Conservation (phyloP, 2,113 vertebrate genomes). For the Protobothrops mucrosquamatus region DNA sequence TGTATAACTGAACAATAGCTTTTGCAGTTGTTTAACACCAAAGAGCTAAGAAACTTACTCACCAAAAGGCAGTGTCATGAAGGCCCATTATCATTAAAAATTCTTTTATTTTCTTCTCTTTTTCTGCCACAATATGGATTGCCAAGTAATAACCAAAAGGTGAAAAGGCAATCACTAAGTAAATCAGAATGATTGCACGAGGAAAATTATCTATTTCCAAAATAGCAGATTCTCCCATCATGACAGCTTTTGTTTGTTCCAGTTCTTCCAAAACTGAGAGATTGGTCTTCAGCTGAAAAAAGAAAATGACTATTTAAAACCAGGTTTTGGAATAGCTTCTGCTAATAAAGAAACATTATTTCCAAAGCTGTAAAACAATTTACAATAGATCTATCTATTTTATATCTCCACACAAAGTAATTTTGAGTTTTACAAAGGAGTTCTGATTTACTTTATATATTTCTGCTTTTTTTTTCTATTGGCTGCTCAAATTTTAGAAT, state of each 20-base stretch:
- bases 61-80: slow-evolving; percentile 93
- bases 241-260: slow-evolving; percentile 73
- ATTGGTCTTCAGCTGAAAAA: slow-evolving; percentile 86
- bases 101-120: slow-evolving; percentile 92
- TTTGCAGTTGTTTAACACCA: fast-evolving
- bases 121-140: slow-evolving; percentile 94
- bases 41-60: fast-evolving
- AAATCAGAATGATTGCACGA: slow-evolving; percentile 92
- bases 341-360: not conserved
- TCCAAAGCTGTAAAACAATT: not conserved
- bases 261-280: slow-evolving; percentile 83
- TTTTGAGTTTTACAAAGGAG: not conserved
- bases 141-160: slow-evolving; percentile 96
- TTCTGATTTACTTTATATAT: not conserved
- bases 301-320: slow-evolving; percentile 1
- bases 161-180: slow-evolving; percentile 92
- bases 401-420: not conserved
- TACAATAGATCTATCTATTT: not conserved
- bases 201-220: slow-evolving; percentile 91
- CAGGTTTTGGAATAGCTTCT: not conserved
- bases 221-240: slow-evolving; percentile 88
- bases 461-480: not conserved
- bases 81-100: slow-evolving; percentile 96
- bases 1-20: not conserved
- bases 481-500: not conserved